Percentiles rank a stretch among this genome's conserved stretches.
Conservation (phyloP, 1,140 invertebrate species). For the Penaeus japonicus region DNA sequence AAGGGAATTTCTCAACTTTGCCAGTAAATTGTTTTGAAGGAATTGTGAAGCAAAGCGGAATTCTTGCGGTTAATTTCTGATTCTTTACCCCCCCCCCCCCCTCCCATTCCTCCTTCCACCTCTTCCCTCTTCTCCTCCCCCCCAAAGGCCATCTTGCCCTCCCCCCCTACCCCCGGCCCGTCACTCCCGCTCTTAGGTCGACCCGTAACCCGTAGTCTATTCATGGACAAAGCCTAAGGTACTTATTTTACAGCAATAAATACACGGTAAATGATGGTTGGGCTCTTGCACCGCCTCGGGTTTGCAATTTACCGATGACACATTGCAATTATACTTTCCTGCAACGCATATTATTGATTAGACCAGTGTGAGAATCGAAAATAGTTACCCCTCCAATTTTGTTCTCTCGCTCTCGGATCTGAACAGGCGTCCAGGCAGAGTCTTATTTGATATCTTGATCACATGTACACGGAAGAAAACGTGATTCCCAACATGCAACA, state of each 20-base stretch:
- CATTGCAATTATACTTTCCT: slow-evolving; percentile 13
- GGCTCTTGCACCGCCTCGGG: neutral
- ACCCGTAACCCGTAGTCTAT: neutral
- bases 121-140: neutral
- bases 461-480: slow-evolving; percentile 25
- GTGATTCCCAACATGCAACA: neutral
- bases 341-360: slow-evolving; percentile 15
- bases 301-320: slow-evolving; percentile 27
- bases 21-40: no score
- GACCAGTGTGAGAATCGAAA: neutral
- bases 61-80: no score
- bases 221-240: slow-evolving; percentile 4
- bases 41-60: no score
- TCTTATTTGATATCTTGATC: slow-evolving; percentile 17
- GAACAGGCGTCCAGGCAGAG: no score
- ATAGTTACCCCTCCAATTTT: neutral
- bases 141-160: no score
- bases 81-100: neutral
- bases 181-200: neutral
- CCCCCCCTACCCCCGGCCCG: neutral
- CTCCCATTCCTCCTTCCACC: neutral
- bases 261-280: slow-evolving; percentile 17
- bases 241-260: slow-evolving; percentile 33
- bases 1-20: no score
- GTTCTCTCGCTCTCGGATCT: neutral